A percentile compares a stretch with the other conserved stretches of the same genome.
Conservation (phyloP, 2,113 vertebrate genomes). For the Dasyprocta punctata region DNA sequence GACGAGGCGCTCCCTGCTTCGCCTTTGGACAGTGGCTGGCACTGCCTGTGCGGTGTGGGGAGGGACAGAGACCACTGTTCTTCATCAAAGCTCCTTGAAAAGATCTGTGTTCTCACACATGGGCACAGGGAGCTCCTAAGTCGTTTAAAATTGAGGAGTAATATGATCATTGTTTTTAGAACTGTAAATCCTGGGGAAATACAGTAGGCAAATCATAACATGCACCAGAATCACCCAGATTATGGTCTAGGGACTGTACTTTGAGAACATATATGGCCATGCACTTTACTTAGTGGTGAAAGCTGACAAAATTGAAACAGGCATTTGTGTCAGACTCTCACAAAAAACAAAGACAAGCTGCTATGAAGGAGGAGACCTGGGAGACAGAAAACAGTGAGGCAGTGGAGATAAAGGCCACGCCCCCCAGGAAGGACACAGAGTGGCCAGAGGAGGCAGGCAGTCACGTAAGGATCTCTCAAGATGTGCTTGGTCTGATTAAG, state of each 20-base stretch:
- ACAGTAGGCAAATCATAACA: too few species aligned
- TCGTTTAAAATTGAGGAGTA: background rate
- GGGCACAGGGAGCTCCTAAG: background rate
- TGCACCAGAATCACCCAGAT: background rate
- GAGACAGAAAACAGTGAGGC: background rate
- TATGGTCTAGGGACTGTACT: background rate
- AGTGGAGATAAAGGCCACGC: background rate
- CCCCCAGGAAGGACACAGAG: background rate
- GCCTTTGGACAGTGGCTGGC: background rate
- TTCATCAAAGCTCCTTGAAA: background rate
- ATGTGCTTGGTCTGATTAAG: background rate
- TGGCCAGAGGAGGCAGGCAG: background rate
- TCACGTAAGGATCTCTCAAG: background rate
- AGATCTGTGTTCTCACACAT: background rate
- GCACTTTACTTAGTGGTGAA: background rate
- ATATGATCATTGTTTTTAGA: background rate
- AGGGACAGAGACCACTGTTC: background rate
- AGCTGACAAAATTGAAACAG: background rate
- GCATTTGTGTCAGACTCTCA: background rate
- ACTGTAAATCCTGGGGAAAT: background rate
- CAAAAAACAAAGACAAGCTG: background rate
- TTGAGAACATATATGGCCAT: background rate
- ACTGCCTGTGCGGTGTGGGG: background rate
- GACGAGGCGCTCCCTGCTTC: too few species aligned
- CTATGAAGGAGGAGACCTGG: background rate